A percentile compares a stretch with the other conserved stretches of the same genome.
These are phyloP conservation scores for Phalacrocorax carbo DNA, from an alignment of 2,113 vertebrate species.

Conservation along the genomic window DNA sequence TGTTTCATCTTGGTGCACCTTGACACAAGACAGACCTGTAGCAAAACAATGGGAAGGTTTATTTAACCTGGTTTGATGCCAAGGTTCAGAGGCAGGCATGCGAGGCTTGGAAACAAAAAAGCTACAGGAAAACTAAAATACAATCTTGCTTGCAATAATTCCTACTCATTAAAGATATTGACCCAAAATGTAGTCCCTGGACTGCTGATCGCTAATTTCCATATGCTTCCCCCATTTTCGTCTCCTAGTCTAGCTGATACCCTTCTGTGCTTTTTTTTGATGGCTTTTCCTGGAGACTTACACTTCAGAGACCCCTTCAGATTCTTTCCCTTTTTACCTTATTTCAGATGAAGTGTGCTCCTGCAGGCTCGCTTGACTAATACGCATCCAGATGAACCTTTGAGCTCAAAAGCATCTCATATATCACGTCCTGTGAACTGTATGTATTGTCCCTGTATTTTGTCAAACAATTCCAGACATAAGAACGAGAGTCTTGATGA, in stretches of 20 bases:
- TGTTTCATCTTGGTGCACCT: neutral
- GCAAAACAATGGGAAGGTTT: slow-evolving; percentile 1
- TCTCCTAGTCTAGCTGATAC: neutral
- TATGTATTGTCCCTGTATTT: neutral
- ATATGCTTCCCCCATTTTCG: neutral
- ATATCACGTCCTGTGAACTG: neutral
- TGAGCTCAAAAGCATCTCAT: neutral
- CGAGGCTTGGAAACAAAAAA: neutral
- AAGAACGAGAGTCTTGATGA: neutral
- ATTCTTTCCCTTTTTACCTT: neutral
- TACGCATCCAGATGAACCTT: neutral
- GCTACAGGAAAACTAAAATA: neutral
- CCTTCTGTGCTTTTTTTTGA: neutral
- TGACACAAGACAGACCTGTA: neutral
- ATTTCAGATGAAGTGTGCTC: neutral
- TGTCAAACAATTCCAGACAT: slow-evolving; percentile 3
- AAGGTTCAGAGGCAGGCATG: neutral
- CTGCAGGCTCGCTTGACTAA: neutral
- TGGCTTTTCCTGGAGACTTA: neutral
- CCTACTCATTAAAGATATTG: neutral
- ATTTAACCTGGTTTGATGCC: slow-evolving; percentile 16
- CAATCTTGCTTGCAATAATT: neutral
- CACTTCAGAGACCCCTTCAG: neutral
- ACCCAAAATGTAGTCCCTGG: fast-evolving
- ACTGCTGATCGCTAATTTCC: neutral